Conservation (phyloP, 2,797 vertebrate species). For the Esox masquinongy region DNA sequence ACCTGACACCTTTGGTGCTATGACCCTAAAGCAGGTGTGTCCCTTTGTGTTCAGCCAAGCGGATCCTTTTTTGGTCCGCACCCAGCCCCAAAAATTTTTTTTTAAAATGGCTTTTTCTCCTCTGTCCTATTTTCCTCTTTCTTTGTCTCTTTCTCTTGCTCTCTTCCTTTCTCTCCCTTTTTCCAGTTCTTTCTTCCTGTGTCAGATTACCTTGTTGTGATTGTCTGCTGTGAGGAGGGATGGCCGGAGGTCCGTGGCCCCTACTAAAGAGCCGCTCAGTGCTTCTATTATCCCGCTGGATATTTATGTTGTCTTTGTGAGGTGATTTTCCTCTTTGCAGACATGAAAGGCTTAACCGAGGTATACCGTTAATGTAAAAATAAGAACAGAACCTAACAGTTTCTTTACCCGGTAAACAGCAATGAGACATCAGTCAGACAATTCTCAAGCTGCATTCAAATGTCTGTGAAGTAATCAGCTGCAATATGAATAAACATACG, state of each 20-base stretch:
- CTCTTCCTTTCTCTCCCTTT: conserved; percentile 38
- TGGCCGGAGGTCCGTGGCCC: conserved; percentile 47
- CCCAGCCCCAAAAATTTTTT: too few relatives aligned
- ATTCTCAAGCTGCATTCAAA: too few relatives aligned
- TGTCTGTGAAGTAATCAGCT: too few relatives aligned
- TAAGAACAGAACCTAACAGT: conserved; percentile 3
- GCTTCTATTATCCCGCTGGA: conserved; percentile 35
- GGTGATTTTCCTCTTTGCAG: conserved; percentile 44
- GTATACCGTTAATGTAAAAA: conserved; percentile 40
- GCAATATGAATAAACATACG: too few relatives aligned
- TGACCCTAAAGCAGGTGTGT: conserved; percentile 52
- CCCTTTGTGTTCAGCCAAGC: conserved; percentile 39
- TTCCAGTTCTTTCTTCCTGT: conserved; percentile 41
- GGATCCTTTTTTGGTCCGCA: conserved; percentile 44
- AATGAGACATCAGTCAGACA: too few relatives aligned
- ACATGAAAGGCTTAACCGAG: conserved; percentile 49
- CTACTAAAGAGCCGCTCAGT: conserved; percentile 54
- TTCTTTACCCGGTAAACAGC: too few relatives aligned
- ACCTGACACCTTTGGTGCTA: conserved; percentile 8
- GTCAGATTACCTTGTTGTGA: conserved; percentile 39
- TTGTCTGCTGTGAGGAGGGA: conserved; percentile 35
- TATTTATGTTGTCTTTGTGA: conserved; percentile 52
- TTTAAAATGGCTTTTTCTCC: conserved; percentile 8
- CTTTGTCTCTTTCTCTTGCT: conserved; percentile 23
- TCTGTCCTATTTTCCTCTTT: background rate